Evolutionary conservation across 2,113 vertebrate genomes (phyloP).

Genomic region (Capreolus pygargus): DNA sequence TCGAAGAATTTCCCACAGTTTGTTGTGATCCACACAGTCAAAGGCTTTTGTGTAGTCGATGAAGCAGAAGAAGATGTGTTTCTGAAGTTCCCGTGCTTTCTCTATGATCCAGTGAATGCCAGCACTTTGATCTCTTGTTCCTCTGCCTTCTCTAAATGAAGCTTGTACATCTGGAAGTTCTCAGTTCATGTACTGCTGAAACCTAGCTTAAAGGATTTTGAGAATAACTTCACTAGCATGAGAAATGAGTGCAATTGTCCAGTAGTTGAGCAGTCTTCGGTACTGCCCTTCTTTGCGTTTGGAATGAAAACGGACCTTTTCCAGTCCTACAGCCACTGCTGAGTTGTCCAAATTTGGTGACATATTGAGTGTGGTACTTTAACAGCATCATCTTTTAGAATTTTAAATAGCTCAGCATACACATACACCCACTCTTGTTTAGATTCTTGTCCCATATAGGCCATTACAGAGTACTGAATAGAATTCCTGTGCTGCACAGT

Average conservation of each 20-base stretch:
- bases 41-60: background rate
- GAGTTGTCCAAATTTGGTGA: background rate
- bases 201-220: background rate
- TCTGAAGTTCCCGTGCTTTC: background rate
- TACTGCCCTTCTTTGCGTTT: background rate
- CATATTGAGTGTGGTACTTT: background rate
- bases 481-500: background rate
- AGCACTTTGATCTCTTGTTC: background rate
- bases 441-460: background rate
- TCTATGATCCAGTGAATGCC: background rate
- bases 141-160: background rate
- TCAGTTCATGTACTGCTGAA: background rate
- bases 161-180: background rate
- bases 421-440: background rate
- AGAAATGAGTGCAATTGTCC: background rate
- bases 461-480: background rate
- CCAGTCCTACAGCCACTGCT: background rate
- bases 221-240: background rate
- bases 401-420: background rate
- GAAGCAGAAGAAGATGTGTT: background rate
- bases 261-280: background rate
- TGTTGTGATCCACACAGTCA: background rate
- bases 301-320: background rate
- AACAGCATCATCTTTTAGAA: background rate
- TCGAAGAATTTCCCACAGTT: background rate